Conservation (phyloP, 1,140 invertebrate genomes). For the Sinonovacula constricta region DNA sequence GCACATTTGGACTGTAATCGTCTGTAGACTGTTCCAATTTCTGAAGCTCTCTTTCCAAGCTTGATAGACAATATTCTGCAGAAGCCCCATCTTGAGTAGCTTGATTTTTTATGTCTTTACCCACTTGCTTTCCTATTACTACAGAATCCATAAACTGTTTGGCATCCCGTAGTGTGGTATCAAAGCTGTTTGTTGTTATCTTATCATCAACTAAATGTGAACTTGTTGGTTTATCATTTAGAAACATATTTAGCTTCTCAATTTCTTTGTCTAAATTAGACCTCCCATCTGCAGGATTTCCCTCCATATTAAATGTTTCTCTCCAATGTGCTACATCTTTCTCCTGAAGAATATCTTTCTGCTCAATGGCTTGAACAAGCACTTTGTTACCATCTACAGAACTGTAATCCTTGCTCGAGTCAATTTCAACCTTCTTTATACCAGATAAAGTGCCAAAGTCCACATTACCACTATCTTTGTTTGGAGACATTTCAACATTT, state of each 20-base stretch:
- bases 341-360: too few relatives aligned
- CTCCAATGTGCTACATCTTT: too few relatives aligned
- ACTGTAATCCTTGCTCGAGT: too few relatives aligned
- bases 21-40: not conserved
- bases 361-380: too few relatives aligned
- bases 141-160: too few relatives aligned
- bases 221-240: not conserved
- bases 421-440: too few relatives aligned
- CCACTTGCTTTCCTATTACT: not conserved
- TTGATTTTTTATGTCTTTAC: not conserved
- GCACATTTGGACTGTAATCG: not conserved
- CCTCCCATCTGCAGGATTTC: too few relatives aligned
- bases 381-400: too few relatives aligned
- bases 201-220: not conserved
- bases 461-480: too few relatives aligned
- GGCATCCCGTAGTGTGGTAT: slow-evolving; percentile 4
- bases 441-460: too few relatives aligned
- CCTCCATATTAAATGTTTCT: too few relatives aligned
- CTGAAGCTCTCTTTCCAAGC: not conserved
- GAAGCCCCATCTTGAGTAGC: not conserved
- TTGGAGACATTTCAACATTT: too few relatives aligned
- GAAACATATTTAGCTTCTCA: not conserved
- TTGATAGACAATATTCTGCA: not conserved
- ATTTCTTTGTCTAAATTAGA: not conserved
- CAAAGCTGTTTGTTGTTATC: not conserved